A percentile compares a stretch with the other conserved stretches of the same genome.
phyloP scores from a whole-genome alignment of 2,888 invertebrate genomes.

The Drepana falcataria region DNA sequence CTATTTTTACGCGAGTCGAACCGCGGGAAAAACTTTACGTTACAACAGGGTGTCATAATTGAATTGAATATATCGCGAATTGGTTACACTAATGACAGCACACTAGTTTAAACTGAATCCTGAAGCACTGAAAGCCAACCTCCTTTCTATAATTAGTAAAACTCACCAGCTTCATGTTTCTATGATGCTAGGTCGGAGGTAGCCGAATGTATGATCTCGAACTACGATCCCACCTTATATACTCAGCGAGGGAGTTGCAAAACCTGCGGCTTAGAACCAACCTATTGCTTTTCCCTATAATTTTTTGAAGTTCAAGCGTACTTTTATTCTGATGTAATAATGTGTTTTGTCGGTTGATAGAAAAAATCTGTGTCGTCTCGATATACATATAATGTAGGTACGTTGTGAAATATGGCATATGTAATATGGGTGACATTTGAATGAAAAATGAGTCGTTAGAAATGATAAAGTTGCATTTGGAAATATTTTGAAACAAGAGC shows the following conservation, averaged over 20 bases:
- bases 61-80: no score
- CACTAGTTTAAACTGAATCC: conserved; percentile 1
- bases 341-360: neutral
- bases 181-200: conserved; percentile 54
- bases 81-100: no score
- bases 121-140: conserved; percentile 9
- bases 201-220: conserved; percentile 53
- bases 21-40: no score
- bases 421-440: neutral
- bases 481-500: neutral
- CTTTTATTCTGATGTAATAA: conserved; percentile 25
- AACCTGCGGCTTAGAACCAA: conserved; percentile 56
- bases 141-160: conserved; percentile 12
- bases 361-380: neutral
- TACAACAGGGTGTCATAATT: no score
- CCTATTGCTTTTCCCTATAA: conserved; percentile 60
- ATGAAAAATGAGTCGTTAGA: neutral
- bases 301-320: conserved; percentile 41
- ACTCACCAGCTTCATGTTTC: conserved; percentile 69
- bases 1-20: no score
- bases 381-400: neutral
- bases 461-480: neutral
- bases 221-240: conserved; percentile 52
- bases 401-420: conserved; percentile 6
- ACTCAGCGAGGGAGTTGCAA: conserved; percentile 48